Conservation (phyloP, 1,140 invertebrate species). For the Oscheius sp. region DNA sequence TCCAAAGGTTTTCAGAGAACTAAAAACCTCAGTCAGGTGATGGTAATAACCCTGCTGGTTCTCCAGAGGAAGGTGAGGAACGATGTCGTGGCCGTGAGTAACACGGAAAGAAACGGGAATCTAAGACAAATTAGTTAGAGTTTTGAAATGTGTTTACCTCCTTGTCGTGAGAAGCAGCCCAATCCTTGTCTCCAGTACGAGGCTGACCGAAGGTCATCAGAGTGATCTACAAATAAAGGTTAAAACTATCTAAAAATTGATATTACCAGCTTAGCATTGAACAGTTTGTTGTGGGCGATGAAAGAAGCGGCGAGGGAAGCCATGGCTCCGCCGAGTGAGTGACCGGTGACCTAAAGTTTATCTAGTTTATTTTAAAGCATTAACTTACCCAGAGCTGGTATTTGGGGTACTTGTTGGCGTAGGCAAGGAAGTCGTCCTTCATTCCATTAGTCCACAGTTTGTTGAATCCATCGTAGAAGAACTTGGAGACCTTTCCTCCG, state of each 20-base stretch:
- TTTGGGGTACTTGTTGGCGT: not conserved
- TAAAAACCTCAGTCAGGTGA: not conserved
- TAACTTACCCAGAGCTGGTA: not conserved
- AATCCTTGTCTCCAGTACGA: not conserved
- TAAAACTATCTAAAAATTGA: no score
- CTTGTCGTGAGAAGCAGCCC: not conserved
- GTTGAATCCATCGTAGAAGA: constrained; percentile 37
- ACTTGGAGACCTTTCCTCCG: constrained; percentile 38
- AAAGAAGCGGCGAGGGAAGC: not conserved
- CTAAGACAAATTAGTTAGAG: not conserved
- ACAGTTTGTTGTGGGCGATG: not conserved
- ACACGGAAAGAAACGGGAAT: not conserved
- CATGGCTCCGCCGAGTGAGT: not conserved
- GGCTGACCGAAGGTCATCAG: not conserved
- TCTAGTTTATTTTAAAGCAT: not conserved
- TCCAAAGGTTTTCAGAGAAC: not conserved
- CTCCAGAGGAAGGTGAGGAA: not conserved
- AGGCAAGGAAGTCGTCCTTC: constrained; percentile 23
- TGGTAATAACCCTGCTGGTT: not conserved
- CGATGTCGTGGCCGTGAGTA: not conserved
- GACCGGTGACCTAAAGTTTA: not conserved
- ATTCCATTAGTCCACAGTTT: constrained; percentile 32
- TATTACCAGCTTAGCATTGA: not conserved
- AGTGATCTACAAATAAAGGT: no score
- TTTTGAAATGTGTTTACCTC: not conserved